Conservation (phyloP, 2,797 vertebrate species). For the Arnoldichthys spilopterus region DNA sequence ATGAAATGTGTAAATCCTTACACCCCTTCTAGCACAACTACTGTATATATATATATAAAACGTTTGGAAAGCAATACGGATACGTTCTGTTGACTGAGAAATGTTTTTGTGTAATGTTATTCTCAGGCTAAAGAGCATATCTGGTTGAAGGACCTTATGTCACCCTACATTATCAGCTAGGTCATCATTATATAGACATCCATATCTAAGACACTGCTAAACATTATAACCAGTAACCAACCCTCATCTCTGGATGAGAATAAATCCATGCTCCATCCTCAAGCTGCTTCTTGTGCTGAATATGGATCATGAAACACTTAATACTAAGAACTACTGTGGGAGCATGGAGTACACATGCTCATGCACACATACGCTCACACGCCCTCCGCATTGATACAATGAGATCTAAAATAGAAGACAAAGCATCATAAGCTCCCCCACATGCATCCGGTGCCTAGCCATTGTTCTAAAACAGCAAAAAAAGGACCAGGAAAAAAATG, state of each 20-base stretch:
- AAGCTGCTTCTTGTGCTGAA: not conserved
- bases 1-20: no score
- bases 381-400: conserved; percentile 43
- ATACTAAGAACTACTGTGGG: conserved; percentile 12
- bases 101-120: no score
- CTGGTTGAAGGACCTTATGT: no score
- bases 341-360: not conserved
- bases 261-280: not conserved
- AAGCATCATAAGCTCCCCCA: conserved; percentile 14
- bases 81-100: no score
- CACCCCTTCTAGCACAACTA: no score
- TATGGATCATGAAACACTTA: conserved; percentile 10
- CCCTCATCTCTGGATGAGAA: not conserved
- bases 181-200: no score
- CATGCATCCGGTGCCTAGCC: conserved; percentile 31
- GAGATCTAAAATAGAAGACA: conserved; percentile 47
- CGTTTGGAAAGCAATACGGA: no score
- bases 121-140: no score
- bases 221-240: no score
- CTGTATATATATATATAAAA: no score
- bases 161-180: no score
- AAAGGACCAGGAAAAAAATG: not conserved
- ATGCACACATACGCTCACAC: conserved; percentile 13
- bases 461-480: conserved; percentile 35
- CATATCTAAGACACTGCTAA: no score